These are phyloP conservation scores for Pagrus major DNA, from an alignment of 2,113 vertebrate genomes.

Conservation along the genomic window DNA sequence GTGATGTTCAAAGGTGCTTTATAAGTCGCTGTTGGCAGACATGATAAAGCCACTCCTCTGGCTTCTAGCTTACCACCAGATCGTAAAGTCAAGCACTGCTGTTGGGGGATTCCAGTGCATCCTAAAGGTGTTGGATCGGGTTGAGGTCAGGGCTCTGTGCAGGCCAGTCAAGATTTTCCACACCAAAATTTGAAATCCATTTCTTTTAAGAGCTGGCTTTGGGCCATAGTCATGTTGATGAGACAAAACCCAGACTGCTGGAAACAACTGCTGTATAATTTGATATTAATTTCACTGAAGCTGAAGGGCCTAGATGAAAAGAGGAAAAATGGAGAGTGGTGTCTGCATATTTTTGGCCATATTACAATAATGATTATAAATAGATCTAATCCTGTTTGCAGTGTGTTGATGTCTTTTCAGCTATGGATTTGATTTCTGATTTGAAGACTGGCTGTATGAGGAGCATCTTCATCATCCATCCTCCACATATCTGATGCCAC, in stretches of 20 bases:
- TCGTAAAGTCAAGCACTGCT: not conserved
- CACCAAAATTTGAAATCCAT: not conserved
- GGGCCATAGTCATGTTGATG: rapidly evolving
- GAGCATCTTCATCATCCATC: not conserved
- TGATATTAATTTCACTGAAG: not conserved
- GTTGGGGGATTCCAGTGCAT: not conserved
- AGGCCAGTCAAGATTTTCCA: not conserved
- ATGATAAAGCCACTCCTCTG: no score
- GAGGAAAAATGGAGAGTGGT: not conserved
- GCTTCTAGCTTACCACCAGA: not conserved
- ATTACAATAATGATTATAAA: not conserved
- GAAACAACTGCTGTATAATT: no score
- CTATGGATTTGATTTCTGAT: not conserved
- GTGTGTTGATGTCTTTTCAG: not conserved
- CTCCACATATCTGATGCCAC: not conserved
- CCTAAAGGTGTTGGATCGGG: not conserved
- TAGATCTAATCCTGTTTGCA: not conserved
- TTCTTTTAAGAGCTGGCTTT: not conserved
- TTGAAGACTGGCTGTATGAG: not conserved
- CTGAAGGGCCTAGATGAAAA: not conserved
- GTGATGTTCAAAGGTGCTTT: not conserved
- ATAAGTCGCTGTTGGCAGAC: no score
- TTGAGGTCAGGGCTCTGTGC: not conserved
- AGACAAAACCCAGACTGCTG: rapidly evolving
- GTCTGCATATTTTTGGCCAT: not conserved